These are phyloP conservation scores for Emydura subglobosa DNA, from an alignment of 2,113 vertebrate genomes.

Conservation along the genomic window DNA sequence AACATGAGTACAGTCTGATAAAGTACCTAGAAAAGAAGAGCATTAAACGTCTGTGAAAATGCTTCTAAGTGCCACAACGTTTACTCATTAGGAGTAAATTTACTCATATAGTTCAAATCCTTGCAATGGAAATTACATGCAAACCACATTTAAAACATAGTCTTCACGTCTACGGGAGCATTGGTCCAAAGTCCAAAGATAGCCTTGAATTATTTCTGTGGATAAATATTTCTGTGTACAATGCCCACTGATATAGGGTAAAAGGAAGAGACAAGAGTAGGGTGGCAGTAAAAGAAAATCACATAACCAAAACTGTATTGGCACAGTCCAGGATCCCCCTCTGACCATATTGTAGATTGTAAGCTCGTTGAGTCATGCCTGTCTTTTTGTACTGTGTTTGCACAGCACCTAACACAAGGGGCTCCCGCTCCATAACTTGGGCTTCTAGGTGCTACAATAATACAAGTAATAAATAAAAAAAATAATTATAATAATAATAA, in stretches of 20 bases:
- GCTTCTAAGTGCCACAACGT: not conserved
- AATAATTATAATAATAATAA: not conserved
- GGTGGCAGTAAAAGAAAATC: not conserved
- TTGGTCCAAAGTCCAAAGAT: not conserved
- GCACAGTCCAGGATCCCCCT: not conserved
- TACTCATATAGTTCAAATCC: rapidly evolving
- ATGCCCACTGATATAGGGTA: not conserved
- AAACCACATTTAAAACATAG: not conserved
- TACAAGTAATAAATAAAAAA: not conserved
- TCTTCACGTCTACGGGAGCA: not conserved
- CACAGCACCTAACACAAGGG: not conserved
- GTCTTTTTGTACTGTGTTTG: not conserved
- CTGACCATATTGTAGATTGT: not conserved
- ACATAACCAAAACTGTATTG: not conserved
- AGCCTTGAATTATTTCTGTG: rapidly evolving
- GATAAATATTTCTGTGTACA: not conserved
- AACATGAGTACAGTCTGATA: not conserved
- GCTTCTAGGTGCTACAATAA: not conserved
- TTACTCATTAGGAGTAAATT: not conserved
- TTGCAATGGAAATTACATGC: not conserved
- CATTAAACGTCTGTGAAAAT: rapidly evolving
- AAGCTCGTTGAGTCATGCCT: not conserved
- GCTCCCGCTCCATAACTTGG: not conserved
- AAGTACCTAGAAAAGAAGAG: not conserved
- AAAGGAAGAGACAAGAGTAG: not conserved